phyloP scores from a whole-genome alignment of 2,113 vertebrate genomes.

The Genyomyrus donnyi region DNA sequence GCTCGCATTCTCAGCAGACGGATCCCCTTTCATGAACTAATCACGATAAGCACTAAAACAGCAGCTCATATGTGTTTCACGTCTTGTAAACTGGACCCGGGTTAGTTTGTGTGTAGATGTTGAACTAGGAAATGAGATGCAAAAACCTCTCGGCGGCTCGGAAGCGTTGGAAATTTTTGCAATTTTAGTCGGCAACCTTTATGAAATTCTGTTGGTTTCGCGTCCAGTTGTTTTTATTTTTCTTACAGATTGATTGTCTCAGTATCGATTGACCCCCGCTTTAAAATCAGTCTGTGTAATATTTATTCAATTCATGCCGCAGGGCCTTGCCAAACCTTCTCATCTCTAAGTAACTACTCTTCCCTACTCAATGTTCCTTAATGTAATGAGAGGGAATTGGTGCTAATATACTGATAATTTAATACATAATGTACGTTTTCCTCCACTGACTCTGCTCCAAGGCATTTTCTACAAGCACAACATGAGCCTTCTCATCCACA shows the following conservation, averaged over 20 bases:
- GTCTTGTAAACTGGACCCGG: neutral
- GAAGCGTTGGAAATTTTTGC: neutral
- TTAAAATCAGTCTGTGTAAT: constrained; percentile 35
- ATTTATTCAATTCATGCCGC: constrained; percentile 47
- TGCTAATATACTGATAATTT: constrained; percentile 69
- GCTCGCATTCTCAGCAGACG: neutral
- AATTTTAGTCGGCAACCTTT: neutral
- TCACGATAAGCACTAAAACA: neutral
- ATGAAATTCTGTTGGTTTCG: neutral
- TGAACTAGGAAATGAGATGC: neutral
- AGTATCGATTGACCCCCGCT: constrained; percentile 25
- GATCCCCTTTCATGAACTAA: neutral
- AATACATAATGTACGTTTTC: constrained; percentile 56
- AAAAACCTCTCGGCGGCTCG: neutral
- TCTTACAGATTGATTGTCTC: constrained; percentile 48
- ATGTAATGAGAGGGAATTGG: constrained; percentile 69
- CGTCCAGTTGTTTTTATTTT: constrained; percentile 26
- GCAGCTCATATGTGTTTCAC: neutral
- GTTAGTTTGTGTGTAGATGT: neutral
- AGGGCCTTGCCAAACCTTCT: constrained; percentile 48
- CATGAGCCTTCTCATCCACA: constrained; percentile 5
- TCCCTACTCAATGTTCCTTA: constrained; percentile 59
- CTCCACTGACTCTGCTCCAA: constrained; percentile 45
- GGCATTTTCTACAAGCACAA: constrained; percentile 49
- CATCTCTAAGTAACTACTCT: constrained; percentile 50